Evolutionary conservation across 2,888 invertebrate species (phyloP).

Genomic region (Caenorhabditis macrosperma): DNA sequence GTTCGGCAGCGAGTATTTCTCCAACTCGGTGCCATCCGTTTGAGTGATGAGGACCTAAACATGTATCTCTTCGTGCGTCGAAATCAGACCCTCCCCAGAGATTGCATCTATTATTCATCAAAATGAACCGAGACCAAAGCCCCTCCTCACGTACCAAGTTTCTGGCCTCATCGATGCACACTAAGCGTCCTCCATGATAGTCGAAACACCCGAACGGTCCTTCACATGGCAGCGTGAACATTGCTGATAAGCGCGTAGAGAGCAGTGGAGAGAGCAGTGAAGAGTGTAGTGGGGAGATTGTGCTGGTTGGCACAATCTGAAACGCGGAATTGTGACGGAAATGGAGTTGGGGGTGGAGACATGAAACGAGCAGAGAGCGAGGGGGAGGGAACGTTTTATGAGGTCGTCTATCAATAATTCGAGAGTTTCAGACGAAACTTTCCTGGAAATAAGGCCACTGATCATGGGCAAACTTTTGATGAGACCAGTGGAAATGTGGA

Average conservation of each 20-base stretch:
- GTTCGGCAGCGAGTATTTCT: slow-evolving; percentile 35
- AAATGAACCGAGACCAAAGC: slow-evolving; percentile 3
- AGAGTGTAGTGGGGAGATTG: neutral
- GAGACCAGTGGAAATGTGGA: neutral
- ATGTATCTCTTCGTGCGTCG: neutral
- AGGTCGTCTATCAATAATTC: slow-evolving; percentile 3
- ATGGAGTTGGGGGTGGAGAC: neutral
- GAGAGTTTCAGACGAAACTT: neutral
- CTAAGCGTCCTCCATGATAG: slow-evolving; percentile 34
- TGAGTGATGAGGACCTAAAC: slow-evolving; percentile 31
- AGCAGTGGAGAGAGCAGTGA: too few species aligned
- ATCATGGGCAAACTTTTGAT: neutral
- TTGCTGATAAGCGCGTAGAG: slow-evolving; percentile 29
- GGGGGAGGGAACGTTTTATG: neutral
- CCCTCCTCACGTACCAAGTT: slow-evolving; percentile 38
- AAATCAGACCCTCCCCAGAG: neutral
- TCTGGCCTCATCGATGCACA: slow-evolving; percentile 47
- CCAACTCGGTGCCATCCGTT: slow-evolving; percentile 37
- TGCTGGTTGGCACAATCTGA: slow-evolving; percentile 2
- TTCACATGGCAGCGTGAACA: slow-evolving; percentile 53
- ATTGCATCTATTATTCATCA: slow-evolving; percentile 11
- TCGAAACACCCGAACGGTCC: slow-evolving; percentile 61
- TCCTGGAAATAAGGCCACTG: neutral
- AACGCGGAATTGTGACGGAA: neutral
- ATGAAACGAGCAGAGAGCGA: neutral